Base-by-base conservation (phyloP, 2,113 vertebrate species). In the Climacteris rufus region DNA sequence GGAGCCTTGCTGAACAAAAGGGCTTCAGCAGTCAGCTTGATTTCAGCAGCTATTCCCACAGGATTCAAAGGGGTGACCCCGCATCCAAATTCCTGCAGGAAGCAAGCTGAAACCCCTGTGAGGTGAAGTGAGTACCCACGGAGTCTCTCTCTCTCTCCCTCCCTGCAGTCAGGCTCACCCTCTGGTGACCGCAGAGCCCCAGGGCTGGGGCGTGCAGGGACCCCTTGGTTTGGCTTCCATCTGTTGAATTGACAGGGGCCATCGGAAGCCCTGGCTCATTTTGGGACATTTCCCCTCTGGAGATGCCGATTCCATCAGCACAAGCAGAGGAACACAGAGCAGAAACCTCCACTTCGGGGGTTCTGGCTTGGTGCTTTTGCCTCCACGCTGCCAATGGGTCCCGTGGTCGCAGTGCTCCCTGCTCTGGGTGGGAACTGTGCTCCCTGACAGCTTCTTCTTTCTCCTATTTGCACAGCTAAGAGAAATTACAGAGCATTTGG, bases 321-420 rank as follows among this genome's bases (percentile, higher is more conserved):
- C 0, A 0, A 71, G 33, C 5, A 50, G 30, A 0, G 2, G 44
- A 45, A 37, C 2, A 14, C n/a, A 1, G 31, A 85, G 24, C 1
- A 8, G 59, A 44, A 56, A 13, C 21, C 31, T 63, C 7, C 4
- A 1, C 22, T 42, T 33, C 0, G 0, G 17, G 10, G 16, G 6
- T n/a, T 31, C 33, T 1, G 33, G 52, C 25, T n/a, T 5, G 44
- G 27, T 27, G 64, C 16, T 54, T 77, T 30, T 45, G 16, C 49
- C 31, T 52, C 30, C 0, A 0, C 0, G 0, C 42, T 70, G 61
- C 57, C 15, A 14, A 9, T 0, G 0, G 10, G 11, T 40, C 64
- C 69, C 1, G 0, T 13, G 68, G 37, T 86, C 3, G 0, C 15
- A 13, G 49, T 22, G 49, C 42, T 54, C 64, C 27, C 18, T 50